Base-by-base conservation (phyloP, 2,113 vertebrate species). In the Mormyrus lacerda region DNA sequence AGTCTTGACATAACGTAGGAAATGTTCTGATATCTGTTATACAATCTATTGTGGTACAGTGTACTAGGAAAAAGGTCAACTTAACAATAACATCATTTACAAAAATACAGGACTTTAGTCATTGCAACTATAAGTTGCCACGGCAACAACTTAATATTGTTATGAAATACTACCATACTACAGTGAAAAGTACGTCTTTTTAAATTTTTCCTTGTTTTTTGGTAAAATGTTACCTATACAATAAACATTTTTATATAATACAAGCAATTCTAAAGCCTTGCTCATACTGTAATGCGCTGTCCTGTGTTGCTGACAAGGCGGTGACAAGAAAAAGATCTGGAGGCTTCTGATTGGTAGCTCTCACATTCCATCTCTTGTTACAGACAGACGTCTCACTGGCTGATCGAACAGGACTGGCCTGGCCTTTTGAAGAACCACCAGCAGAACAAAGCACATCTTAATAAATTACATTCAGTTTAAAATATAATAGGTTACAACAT, bases 381-480 rank as follows among this genome's bases (percentile, higher is more conserved):
- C n/a, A 87, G 65, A 86, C 88, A 85, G 8, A 65, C 92, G 91
- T 89, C 92, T 93, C 91, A 91, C 92, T 89, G 89, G 90, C 91
- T 91, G 93, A 93, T 92, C 90, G 88, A 89, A 92, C 90, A 88
- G 90, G 90, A 92, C 91, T 89, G 90, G 91, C 91, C 91, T 89
- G 90, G 91, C 91, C 91, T 93, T 91, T 45, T 83, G 88, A 90
- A 92, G 90, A 92, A 93, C 91, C 92, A 92, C 87, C 92, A 84
- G 91, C 93, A 94, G 93, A 92, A 94, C 45, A 88, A 89, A 93
- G 93, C 94, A 92, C 91, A 94, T 94, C 93, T 95, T 93, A 95
- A 96, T 96, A 96, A 96, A 94, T 96, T 96, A 96, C 95, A 95
- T 96, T 96, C 94, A 94, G 94, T 92, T 95, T 93, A 94, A 95